Percentiles rank a stretch among this genome's conserved stretches.
phyloP scores from a whole-genome alignment of 2,888 invertebrate genomes.

The Oegoconia quadripuncta region DNA sequence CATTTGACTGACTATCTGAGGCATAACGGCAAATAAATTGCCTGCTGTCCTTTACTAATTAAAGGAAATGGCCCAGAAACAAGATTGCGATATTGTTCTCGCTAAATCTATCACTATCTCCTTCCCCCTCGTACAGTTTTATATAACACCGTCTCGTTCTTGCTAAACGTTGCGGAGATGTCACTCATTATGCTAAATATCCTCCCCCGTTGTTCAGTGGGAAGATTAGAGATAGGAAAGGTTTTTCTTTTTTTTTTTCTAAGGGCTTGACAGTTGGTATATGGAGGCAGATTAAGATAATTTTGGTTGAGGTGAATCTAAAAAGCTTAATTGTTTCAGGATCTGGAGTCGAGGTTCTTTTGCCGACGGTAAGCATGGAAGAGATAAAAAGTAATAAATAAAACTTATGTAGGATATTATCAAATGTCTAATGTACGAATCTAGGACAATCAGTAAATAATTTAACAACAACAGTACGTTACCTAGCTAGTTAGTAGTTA shows the following conservation, averaged over 20 bases:
- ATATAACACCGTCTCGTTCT: conserved; percentile 36
- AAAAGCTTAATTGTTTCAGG: conserved; percentile 59
- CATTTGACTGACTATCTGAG: conserved; percentile 57
- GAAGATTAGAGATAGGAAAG: conserved; percentile 57
- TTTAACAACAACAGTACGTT: too few relatives aligned
- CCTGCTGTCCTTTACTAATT: conserved; percentile 74
- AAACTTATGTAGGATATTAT: too few relatives aligned
- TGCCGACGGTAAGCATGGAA: too few relatives aligned
- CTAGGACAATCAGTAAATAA: too few relatives aligned
- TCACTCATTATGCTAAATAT: conserved; percentile 79
- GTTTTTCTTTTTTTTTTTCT: conserved; percentile 49
- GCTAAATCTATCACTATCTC: conserved; percentile 42
- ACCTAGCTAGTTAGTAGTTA: too few relatives aligned
- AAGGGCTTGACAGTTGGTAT: conserved; percentile 74
- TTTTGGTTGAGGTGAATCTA: conserved; percentile 56
- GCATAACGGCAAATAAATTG: conserved; percentile 60
- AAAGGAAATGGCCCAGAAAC: conserved; percentile 79
- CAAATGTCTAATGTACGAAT: too few relatives aligned
- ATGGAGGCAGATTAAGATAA: conserved; percentile 75
- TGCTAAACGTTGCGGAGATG: conserved; percentile 70
- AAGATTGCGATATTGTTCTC: conserved; percentile 80
- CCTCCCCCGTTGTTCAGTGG: conserved; percentile 64
- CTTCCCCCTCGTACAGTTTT: conserved; percentile 20
- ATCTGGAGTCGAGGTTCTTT: conserved; percentile 8
- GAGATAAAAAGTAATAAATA: too few relatives aligned